Evolutionary conservation across 2,797 vertebrate genomes (phyloP).

Genomic region (Pantherophis vulpinus): DNA sequence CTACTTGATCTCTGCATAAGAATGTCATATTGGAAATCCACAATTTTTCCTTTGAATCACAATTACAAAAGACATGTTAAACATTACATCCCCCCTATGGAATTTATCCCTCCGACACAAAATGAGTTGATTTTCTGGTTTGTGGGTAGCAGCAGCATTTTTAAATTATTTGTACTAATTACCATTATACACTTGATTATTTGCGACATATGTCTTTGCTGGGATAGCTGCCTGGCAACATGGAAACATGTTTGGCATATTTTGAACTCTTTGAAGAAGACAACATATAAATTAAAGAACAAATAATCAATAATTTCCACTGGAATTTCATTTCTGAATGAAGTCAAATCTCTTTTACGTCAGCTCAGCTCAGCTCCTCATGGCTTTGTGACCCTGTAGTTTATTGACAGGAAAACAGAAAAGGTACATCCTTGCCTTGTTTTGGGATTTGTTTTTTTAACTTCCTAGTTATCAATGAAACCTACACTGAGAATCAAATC

Average conservation of each 20-base stretch:
- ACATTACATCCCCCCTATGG: slow-evolving; percentile 16
- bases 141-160: not conserved
- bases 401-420: not conserved
- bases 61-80: slow-evolving; percentile 15
- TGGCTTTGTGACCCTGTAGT: not conserved
- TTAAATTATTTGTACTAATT: slow-evolving; percentile 21
- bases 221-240: not conserved
- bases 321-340: not conserved
- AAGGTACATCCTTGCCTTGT: not conserved
- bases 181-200: slow-evolving; percentile 25
- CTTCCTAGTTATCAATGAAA: not conserved
- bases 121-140: slow-evolving; percentile 27
- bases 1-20: slow-evolving; percentile 26
- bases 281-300: not conserved
- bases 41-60: slow-evolving; percentile 26
- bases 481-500: not conserved
- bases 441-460: not conserved
- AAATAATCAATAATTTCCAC: not conserved
- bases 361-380: not conserved
- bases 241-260: not conserved
- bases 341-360: not conserved
- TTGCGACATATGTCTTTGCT: slow-evolving; percentile 21
- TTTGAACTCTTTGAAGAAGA: not conserved
- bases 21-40: slow-evolving; percentile 17
- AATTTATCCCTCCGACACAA: slow-evolving; percentile 24